Conservation (phyloP, 2,113 vertebrate species). For the Garra rufa region DNA sequence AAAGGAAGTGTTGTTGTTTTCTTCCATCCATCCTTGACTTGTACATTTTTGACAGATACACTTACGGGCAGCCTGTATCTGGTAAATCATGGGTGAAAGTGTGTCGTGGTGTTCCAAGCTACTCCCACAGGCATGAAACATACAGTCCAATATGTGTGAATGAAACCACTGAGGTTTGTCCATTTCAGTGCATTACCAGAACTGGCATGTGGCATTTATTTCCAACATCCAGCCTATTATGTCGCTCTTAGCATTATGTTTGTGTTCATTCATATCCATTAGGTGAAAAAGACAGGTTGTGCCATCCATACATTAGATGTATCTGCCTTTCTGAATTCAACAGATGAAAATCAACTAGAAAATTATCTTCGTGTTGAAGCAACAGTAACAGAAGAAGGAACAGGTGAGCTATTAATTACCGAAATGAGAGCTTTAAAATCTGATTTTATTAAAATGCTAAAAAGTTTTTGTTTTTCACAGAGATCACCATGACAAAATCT, state of each 20-base stretch:
- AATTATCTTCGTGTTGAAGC: conserved; percentile 5
- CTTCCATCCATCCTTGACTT: not conserved
- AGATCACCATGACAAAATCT: not conserved
- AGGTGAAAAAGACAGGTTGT: not conserved
- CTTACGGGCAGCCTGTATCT: conserved; percentile 73
- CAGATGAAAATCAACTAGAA: not conserved
- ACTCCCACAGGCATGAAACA: not conserved
- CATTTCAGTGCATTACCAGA: not conserved
- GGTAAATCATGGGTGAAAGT: conserved; percentile 52
- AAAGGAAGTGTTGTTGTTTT: not conserved
- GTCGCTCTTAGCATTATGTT: not conserved
- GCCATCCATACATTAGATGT: not conserved
- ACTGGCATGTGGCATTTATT: not conserved
- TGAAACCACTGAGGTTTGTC: conserved; percentile 20
- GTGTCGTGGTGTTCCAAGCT: conserved; percentile 44
- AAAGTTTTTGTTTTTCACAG: not conserved
- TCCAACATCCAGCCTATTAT: not conserved
- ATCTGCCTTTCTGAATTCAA: conserved; percentile 56
- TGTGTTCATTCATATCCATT: not conserved
- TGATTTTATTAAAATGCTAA: not conserved
- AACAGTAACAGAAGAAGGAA: conserved; percentile 68
- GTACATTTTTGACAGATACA: conserved; percentile 66
- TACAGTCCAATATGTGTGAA: not conserved
- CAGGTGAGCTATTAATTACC: conserved; percentile 56
- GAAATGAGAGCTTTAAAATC: not conserved